These are phyloP conservation scores for Drosophila ironensis DNA, from an alignment of 1,140 invertebrate genomes.

Conservation along the genomic window DNA sequence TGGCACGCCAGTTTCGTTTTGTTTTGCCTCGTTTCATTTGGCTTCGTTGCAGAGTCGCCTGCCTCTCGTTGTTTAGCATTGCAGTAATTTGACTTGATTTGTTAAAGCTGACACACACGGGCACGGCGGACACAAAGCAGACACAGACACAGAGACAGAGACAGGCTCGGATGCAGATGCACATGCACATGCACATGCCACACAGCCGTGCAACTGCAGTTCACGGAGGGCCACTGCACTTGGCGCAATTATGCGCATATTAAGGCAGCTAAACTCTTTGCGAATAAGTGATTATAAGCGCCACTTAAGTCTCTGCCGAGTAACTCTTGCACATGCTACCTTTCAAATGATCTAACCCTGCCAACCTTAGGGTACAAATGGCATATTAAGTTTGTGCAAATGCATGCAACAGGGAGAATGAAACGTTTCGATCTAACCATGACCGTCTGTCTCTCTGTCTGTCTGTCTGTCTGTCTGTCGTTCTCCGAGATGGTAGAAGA, in stretches of 20 bases:
- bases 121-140: too few species aligned
- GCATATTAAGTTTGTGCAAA: too few species aligned
- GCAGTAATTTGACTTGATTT: constrained; percentile 79
- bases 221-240: too few species aligned
- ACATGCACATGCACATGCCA: constrained; percentile 2
- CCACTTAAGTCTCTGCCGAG: too few species aligned
- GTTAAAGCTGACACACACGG: constrained; percentile 70
- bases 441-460: too few species aligned
- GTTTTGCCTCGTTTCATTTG: constrained; percentile 26
- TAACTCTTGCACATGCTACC: background rate
- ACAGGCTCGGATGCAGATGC: background rate
- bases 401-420: too few species aligned
- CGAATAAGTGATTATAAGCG: constrained; percentile 16
- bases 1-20: constrained; percentile 48
- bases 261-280: background rate
- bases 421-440: too few species aligned
- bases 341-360: too few species aligned
- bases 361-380: too few species aligned
- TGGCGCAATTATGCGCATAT: constrained; percentile 5
- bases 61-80: constrained; percentile 50
- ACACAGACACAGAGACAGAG: constrained; percentile 8
- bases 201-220: too few species aligned
- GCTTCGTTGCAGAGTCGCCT: constrained; percentile 57
- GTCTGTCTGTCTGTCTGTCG: too few species aligned
- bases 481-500: too few species aligned